Conservation (phyloP, 2,113 vertebrate species). For the Dicerorhinus sumatrensis region DNA sequence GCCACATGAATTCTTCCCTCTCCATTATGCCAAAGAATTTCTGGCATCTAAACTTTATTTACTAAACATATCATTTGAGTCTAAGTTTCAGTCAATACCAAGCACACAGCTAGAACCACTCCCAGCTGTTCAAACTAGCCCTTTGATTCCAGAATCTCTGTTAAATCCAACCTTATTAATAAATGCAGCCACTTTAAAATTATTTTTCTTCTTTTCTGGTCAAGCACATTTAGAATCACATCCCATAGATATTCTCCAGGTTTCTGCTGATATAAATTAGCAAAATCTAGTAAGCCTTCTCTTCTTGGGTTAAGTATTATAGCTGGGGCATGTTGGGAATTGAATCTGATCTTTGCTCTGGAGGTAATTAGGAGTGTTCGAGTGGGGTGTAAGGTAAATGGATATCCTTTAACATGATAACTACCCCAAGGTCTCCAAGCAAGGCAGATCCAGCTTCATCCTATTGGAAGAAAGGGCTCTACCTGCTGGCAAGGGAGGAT, state of each 20-base stretch:
- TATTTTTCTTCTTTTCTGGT: neutral
- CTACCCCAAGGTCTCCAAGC: neutral
- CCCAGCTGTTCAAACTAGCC: conserved; percentile 6
- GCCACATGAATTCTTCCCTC: neutral
- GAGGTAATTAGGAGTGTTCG: neutral
- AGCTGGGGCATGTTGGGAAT: neutral
- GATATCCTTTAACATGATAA: neutral
- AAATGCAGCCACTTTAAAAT: neutral
- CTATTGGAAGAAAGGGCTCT: neutral
- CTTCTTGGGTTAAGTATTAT: neutral
- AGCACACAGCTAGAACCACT: neutral
- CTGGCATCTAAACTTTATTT: conserved; percentile 57
- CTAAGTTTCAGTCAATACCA: conserved; percentile 50
- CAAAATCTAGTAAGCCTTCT: neutral
- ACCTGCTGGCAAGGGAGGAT: neutral
- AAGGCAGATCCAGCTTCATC: neutral
- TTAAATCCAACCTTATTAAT: neutral
- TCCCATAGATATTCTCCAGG: neutral
- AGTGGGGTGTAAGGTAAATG: neutral
- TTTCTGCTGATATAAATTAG: neutral
- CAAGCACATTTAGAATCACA: neutral
- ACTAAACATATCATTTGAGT: conserved; percentile 32
- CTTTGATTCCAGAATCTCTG: conserved; percentile 40
- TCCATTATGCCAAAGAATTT: conserved; percentile 42
- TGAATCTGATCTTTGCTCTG: neutral